Conservation (phyloP, 2,797 vertebrate genomes). For the Okamejei kenojei region DNA sequence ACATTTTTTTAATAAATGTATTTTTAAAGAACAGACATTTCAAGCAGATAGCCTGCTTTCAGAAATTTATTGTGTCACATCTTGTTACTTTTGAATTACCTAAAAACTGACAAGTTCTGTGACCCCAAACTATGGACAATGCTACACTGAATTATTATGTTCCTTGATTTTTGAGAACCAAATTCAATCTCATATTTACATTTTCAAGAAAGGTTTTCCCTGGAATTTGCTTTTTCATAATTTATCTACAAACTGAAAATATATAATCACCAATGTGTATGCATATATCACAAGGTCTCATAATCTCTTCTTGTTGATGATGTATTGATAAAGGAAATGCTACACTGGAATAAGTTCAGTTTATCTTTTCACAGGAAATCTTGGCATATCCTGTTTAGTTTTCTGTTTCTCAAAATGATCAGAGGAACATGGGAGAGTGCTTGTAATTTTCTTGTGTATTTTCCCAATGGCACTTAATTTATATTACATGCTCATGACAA, state of each 20-base stretch:
- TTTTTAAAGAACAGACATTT: constrained; percentile 40
- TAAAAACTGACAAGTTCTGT: constrained; percentile 41
- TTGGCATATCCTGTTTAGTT: neutral
- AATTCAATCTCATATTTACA: constrained; percentile 30
- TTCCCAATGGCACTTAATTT: neutral
- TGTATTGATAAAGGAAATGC: neutral
- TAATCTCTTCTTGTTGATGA: neutral
- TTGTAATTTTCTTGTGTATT: neutral
- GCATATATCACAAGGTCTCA: neutral
- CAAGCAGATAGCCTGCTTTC: constrained; percentile 38
- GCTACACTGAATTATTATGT: constrained; percentile 40
- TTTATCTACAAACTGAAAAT: neutral
- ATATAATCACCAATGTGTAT: neutral
- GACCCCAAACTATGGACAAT: constrained; percentile 40
- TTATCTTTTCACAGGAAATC: neutral
- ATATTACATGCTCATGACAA: neutral
- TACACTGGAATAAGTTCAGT: neutral
- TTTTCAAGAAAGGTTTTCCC: constrained; percentile 40
- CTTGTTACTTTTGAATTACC: constrained; percentile 35
- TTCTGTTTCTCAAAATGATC: neutral
- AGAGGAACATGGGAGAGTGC: neutral
- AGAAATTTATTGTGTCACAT: constrained; percentile 37
- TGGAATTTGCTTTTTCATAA: neutral
- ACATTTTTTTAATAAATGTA: constrained; percentile 37
- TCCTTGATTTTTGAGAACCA: constrained; percentile 42